Percentiles rank a stretch among this genome's conserved stretches.
These are phyloP conservation scores for Lepilemur ruficaudatus DNA, from an alignment of 2,797 vertebrate genomes.

Conservation along the genomic window DNA sequence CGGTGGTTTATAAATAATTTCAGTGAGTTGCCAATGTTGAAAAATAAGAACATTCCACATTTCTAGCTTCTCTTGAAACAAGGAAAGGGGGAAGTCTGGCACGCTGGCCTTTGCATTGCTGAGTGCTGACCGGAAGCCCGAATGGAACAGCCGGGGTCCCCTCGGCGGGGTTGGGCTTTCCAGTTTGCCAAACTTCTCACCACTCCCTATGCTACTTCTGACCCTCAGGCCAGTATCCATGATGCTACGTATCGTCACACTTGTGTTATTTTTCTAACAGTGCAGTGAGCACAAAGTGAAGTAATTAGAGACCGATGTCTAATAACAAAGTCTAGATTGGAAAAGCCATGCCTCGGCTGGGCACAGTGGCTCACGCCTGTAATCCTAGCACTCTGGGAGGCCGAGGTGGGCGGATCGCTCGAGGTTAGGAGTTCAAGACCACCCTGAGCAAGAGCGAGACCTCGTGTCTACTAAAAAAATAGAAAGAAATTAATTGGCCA, in stretches of 20 bases:
- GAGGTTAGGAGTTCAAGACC: too few species aligned
- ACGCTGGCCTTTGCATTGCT: background rate
- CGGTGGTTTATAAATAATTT: background rate
- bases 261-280: background rate
- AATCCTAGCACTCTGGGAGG: too few species aligned
- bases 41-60: background rate
- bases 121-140: background rate
- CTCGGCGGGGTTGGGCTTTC: background rate
- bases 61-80: background rate
- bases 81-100: background rate
- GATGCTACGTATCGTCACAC: background rate
- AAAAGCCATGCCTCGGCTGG: background rate
- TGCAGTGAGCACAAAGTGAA: background rate
- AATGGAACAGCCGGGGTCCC: background rate
- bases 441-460: too few species aligned
- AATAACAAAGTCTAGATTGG: background rate
- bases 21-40: background rate
- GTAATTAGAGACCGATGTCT: background rate
- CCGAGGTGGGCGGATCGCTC: too few species aligned
- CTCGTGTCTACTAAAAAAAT: too few species aligned
- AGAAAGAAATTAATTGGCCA: too few species aligned
- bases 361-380: too few species aligned
- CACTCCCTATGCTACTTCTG: background rate
- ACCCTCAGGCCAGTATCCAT: background rate
- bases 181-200: background rate